Percentiles rank a stretch among this genome's conserved stretches.
These are phyloP conservation scores for Troilus luridus DNA, from an alignment of 2,888 invertebrate species.

Conservation along the genomic window DNA sequence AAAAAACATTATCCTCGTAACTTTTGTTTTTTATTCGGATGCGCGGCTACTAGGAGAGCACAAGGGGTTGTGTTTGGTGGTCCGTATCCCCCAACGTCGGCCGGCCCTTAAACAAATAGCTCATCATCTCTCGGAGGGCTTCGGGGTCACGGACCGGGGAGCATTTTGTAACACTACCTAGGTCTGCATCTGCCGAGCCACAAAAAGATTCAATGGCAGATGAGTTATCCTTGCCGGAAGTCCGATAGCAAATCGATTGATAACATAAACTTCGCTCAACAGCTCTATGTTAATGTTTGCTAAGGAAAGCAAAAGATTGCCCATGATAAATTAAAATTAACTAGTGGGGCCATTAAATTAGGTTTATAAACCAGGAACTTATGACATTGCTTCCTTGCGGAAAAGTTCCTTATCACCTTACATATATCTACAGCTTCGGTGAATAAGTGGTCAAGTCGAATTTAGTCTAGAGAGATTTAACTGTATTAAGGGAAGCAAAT, in stretches of 20 bases:
- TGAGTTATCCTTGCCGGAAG: neutral
- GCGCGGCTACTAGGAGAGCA: neutral
- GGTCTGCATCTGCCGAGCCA: neutral
- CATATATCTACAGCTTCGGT: too few relatives aligned
- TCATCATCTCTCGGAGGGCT: slow-evolving; percentile 46
- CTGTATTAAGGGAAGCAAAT: too few relatives aligned
- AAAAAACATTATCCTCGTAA: slow-evolving; percentile 26
- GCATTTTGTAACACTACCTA: slow-evolving; percentile 31
- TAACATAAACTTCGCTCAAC: neutral
- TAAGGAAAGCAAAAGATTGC: neutral
- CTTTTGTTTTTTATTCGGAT: slow-evolving; percentile 16
- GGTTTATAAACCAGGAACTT: too few relatives aligned
- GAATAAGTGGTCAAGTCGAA: too few relatives aligned
- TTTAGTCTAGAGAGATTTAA: too few relatives aligned
- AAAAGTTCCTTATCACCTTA: neutral
- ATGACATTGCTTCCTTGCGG: too few relatives aligned
- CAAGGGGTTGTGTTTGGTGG: slow-evolving; percentile 26
- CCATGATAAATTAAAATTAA: too few relatives aligned
- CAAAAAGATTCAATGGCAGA: neutral
- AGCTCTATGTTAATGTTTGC: neutral
- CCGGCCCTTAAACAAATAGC: slow-evolving; percentile 50
- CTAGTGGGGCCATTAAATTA: too few relatives aligned
- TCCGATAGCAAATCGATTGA: neutral
- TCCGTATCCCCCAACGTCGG: slow-evolving; percentile 10
- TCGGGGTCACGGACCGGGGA: slow-evolving; percentile 48